Evolutionary conservation across 2,113 vertebrate species (phyloP).

Genomic region (Scopus umbretta): DNA sequence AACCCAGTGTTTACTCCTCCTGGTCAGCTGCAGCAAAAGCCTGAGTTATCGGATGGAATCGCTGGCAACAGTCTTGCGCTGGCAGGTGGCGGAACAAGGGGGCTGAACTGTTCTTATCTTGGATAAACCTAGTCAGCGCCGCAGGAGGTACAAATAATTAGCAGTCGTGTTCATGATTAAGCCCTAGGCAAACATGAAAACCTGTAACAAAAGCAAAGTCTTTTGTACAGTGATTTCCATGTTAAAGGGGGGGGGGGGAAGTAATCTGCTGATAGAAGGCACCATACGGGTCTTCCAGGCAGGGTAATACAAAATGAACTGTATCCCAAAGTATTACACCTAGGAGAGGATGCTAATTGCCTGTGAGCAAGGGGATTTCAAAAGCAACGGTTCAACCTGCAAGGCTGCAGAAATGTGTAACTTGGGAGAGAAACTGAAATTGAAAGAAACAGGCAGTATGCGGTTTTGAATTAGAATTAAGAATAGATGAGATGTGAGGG

Average conservation of each 20-base stretch:
- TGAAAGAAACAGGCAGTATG: background rate
- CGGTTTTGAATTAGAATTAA: background rate
- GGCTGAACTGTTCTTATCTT: background rate
- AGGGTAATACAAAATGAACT: background rate
- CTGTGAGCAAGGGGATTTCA: background rate
- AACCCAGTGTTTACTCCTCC: background rate
- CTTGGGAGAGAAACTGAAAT: background rate
- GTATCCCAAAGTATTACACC: background rate
- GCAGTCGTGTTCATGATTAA: background rate
- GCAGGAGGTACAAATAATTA: conserved; percentile 12
- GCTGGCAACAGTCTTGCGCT: background rate
- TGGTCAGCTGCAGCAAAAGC: background rate
- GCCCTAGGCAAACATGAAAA: background rate
- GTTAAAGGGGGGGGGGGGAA: background rate
- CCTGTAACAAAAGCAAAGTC: background rate
- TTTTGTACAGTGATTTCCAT: background rate
- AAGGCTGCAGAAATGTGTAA: background rate
- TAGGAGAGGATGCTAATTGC: background rate
- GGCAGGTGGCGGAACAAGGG: background rate
- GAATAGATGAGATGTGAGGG: background rate
- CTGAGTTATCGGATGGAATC: background rate
- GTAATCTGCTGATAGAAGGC: background rate
- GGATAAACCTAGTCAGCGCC: background rate
- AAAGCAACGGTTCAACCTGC: background rate
- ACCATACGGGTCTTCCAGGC: background rate